A percentile compares a stretch with the other conserved stretches of the same genome.
phyloP scores from a whole-genome alignment of 2,888 invertebrate species.

The Agrotis clavis region DNA sequence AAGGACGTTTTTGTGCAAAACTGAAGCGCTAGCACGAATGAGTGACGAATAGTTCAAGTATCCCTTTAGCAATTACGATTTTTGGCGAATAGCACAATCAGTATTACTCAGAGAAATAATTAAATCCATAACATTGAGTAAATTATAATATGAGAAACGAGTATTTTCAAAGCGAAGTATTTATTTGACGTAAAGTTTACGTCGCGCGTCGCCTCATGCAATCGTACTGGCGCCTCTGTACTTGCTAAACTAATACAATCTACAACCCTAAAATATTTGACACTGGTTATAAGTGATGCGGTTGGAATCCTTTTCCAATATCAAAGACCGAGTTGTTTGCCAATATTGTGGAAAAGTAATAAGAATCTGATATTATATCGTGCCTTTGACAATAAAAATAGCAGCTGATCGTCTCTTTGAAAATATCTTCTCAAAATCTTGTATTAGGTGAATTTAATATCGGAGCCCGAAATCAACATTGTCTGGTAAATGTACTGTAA shows the following conservation, averaged over 20 bases:
- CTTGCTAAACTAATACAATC: not conserved
- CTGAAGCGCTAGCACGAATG: no score
- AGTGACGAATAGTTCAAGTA: no score
- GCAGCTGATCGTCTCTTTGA: not conserved
- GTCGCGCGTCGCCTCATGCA: no score
- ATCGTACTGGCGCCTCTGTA: no score
- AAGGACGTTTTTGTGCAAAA: no score
- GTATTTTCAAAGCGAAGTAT: no score
- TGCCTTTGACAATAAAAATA: not conserved
- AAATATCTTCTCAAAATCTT: not conserved
- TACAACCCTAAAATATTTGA: conserved; percentile 14
- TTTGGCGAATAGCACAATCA: no score
- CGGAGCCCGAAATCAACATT: not conserved
- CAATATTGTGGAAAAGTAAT: conserved; percentile 8
- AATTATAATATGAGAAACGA: no score
- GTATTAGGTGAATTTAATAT: not conserved
- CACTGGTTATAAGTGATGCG: conserved; percentile 1
- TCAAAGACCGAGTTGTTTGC: conserved; percentile 16
- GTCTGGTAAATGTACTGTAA: not conserved
- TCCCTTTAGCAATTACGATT: no score
- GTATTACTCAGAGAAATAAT: no score
- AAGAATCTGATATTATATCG: conserved; percentile 23
- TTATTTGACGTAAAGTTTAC: no score
- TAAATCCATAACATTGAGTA: no score
- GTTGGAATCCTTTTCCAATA: conserved; percentile 27